Evolutionary conservation across 1,140 invertebrate species (phyloP).

Genomic region (Bombus consobrinus): DNA sequence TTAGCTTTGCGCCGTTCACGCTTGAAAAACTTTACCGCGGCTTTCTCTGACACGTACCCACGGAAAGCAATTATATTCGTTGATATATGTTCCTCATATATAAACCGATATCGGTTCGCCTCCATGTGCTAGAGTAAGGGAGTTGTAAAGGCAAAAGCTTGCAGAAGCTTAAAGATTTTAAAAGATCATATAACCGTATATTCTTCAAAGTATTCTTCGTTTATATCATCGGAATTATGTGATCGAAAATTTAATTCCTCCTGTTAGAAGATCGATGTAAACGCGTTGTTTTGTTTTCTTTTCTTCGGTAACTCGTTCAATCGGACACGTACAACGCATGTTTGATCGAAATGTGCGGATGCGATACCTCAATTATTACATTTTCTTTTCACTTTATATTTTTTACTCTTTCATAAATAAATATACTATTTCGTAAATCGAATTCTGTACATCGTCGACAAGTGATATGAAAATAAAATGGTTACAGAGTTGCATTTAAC

Average conservation of each 20-base stretch:
- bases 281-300: background rate
- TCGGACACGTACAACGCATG: too few species aligned
- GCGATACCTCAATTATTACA: too few species aligned
- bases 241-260: background rate
- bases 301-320: too few species aligned
- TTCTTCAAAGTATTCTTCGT: background rate
- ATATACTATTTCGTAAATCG: too few species aligned
- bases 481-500: conserved; percentile 61
- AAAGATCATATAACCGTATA: background rate
- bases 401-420: too few species aligned
- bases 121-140: background rate
- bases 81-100: conserved; percentile 27
- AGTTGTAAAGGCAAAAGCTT: background rate
- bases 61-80: conserved; percentile 17
- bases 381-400: background rate
- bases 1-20: background rate
- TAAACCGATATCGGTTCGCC: conserved; percentile 6
- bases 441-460: too few species aligned
- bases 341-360: too few species aligned
- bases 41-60: background rate
- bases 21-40: background rate
- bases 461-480: conserved; percentile 3
- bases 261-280: background rate
- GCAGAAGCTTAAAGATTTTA: background rate
- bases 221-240: background rate